These are phyloP conservation scores for Megathymus violae DNA, from an alignment of 1,140 invertebrate species.

Conservation along the genomic window DNA sequence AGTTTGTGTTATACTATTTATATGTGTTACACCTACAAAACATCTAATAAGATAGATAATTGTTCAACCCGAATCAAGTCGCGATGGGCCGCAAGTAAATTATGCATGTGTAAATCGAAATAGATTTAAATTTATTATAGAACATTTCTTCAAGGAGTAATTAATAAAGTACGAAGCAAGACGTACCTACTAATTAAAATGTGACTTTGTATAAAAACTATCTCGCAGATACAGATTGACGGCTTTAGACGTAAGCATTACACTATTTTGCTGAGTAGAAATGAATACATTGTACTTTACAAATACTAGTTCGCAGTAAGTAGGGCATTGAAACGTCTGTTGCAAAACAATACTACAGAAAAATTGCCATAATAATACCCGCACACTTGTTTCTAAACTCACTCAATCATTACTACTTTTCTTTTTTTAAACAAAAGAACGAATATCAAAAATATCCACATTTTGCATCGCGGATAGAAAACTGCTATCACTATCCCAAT, in stretches of 20 bases:
- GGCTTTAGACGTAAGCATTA: conserved; percentile 7
- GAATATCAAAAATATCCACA: conserved; percentile 34
- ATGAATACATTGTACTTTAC: conserved; percentile 26
- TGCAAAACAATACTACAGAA: conserved; percentile 35
- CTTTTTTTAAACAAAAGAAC: conserved; percentile 36
- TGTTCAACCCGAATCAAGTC: too few relatives aligned
- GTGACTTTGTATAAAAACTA: conserved; percentile 9
- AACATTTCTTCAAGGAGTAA: too few relatives aligned
- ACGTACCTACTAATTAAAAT: neutral
- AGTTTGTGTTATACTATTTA: too few relatives aligned
- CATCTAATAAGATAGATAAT: too few relatives aligned
- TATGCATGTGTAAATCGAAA: too few relatives aligned
- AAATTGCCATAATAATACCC: conserved; percentile 33
- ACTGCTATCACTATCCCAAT: conserved; percentile 26
- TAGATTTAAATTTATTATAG: too few relatives aligned
- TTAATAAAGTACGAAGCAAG: conserved; percentile 1
- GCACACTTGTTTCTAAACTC: conserved; percentile 35
- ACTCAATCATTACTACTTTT: conserved; percentile 34
- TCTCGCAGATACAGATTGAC: conserved; percentile 3
- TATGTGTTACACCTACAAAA: too few relatives aligned
- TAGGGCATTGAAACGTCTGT: conserved; percentile 33
- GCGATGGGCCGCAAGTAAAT: too few relatives aligned
- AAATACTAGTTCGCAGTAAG: conserved; percentile 30
- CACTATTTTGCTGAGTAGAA: conserved; percentile 20
- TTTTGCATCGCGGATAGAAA: conserved; percentile 33